Conservation (phyloP, 2,797 vertebrate species). For the Gorsachius magnificus region DNA sequence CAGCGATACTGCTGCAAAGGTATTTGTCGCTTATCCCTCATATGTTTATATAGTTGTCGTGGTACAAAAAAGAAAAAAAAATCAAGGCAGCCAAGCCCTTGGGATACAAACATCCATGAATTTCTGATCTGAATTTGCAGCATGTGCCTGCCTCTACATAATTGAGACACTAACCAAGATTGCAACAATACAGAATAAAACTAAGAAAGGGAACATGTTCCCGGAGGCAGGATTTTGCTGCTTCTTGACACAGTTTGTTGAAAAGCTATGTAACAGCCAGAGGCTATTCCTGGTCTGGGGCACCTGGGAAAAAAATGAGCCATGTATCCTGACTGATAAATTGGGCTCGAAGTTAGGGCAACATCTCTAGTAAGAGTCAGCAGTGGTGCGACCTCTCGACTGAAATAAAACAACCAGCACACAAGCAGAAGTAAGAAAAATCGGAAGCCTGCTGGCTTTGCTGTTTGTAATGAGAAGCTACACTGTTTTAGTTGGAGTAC, state of each 20-base stretch:
- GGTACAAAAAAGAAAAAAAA: background rate
- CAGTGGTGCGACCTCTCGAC: conserved; percentile 8
- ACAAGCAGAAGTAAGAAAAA: conserved; percentile 13
- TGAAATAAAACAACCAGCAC: conserved; percentile 49
- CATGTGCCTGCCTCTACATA: background rate
- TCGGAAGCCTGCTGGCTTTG: background rate
- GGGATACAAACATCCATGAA: background rate
- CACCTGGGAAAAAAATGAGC: conserved; percentile 68
- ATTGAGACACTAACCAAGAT: conserved; percentile 14
- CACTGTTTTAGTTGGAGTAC: background rate
- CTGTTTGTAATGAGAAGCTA: conserved; percentile 34
- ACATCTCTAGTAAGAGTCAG: conserved; percentile 26
- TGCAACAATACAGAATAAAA: conserved; percentile 34
- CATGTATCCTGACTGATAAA: conserved; percentile 69
- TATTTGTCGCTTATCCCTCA: background rate
- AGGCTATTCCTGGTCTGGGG: conserved; percentile 73
- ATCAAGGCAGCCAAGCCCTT: background rate
- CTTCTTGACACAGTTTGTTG: conserved; percentile 72
- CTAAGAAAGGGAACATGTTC: conserved; percentile 51
- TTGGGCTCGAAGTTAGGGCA: conserved; percentile 65
- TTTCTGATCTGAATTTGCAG: conserved; percentile 26
- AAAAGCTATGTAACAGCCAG: conserved; percentile 66
- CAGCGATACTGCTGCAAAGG: background rate
- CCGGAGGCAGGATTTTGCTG: conserved; percentile 68
- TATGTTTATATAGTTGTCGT: background rate